phyloP scores from a whole-genome alignment of 1,140 invertebrate species.

The Nomia melanderi region DNA sequence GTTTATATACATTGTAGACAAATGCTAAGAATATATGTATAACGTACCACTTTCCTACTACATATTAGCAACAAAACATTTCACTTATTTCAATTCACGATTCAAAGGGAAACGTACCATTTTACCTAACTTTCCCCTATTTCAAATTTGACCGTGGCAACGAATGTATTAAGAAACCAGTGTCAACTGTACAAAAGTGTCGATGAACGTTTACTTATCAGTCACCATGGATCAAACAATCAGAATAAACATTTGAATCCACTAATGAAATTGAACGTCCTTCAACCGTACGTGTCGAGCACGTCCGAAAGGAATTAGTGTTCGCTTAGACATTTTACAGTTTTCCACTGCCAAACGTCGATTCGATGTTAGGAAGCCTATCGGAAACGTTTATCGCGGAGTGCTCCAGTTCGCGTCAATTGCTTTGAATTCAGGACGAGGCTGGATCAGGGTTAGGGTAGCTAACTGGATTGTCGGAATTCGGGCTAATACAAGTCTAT shows the following conservation, averaged over 20 bases:
- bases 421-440: slow-evolving; percentile 68
- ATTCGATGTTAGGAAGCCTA: slow-evolving; percentile 35
- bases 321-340: slow-evolving; percentile 11
- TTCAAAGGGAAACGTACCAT: not conserved
- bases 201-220: not conserved
- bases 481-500: slow-evolving; percentile 72
- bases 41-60: no score
- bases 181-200: no score
- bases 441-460: slow-evolving; percentile 58
- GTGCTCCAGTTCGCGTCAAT: slow-evolving; percentile 60
- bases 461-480: slow-evolving; percentile 69
- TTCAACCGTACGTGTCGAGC: no score
- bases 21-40: no score
- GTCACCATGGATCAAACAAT: not conserved
- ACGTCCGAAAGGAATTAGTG: not conserved
- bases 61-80: not conserved
- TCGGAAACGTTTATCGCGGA: slow-evolving; percentile 22
- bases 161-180: not conserved
- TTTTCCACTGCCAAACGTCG: not conserved
- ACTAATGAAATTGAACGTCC: not conserved
- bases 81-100: not conserved
- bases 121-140: not conserved
- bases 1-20: no score
- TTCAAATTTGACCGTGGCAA: not conserved
- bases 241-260: not conserved